Base-by-base conservation (phyloP, 2,888 invertebrate species). In the Acleris laterana region DNA sequence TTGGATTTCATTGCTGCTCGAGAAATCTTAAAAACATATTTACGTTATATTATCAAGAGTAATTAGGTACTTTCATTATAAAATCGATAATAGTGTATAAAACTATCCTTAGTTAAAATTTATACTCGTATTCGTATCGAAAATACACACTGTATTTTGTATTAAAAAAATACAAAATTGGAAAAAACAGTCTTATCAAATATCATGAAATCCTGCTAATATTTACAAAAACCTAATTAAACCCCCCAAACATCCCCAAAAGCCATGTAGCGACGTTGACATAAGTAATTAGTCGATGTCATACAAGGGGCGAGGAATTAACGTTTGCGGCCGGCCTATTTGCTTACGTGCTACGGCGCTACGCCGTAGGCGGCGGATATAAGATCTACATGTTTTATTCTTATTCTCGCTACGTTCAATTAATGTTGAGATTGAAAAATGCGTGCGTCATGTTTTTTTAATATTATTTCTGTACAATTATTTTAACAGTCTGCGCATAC, bases 281-380 rank as follows among this genome's bases (percentile, higher is more conserved):
- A 87, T 88, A 88, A 88, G 90, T 90, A 91, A 91, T 91, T 91
- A 91, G 84, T 75, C 79, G 74, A 77, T 78, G 81, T 81, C 77
- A 80, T 80, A 81, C 78, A 64, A 58, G 50, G 62, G 65, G 28
- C 58, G 38, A 48, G 28, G 74, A 79, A 84, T 82, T 79, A 78
- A 80, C 76, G 81, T 84, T 78, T 85, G 83, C 75, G 77, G 72
- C 69, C 74, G 71, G 70, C 77, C 77, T 88, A 89, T 89, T 90
- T 86, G 82, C 80, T 77, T 82, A 88, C 88, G 89, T 88, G 88
- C 88, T 89, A 88, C 88, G 87, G 66, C 48, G 79, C 86, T 84
- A 84, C 83, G 83, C n/a, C 82, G 85, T 83, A 85, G 82, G 73
- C 55, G 57, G 50, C 25, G 51, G 51, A 19, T 56, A 38, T 59